Evolutionary conservation across 64 coral and sea anemone species (phyloP).

Genomic region (Stichodactyla mertensii): DNA sequence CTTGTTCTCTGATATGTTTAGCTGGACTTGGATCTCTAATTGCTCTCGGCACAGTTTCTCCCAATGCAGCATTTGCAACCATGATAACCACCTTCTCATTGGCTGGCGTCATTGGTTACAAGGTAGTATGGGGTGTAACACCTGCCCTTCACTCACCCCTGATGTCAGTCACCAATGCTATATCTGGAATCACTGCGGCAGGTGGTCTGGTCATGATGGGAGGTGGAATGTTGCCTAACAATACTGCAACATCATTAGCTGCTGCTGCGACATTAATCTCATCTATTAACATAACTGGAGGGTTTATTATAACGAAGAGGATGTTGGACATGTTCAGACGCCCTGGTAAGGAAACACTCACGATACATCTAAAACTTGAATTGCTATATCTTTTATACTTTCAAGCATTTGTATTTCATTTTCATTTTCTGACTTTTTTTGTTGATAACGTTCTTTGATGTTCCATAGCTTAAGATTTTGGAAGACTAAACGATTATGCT

Average conservation of each 20-base stretch:
- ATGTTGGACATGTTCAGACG: slow-evolving; percentile 99
- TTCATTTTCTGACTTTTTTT: no score
- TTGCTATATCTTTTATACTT: no score
- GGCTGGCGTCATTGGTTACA: slow-evolving; percentile 97
- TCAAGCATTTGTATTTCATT: no score
- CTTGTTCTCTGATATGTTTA: not conserved
- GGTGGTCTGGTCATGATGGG: slow-evolving; percentile 99
- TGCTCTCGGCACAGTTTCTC: slow-evolving; percentile 64
- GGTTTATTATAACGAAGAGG: slow-evolving; percentile 99
- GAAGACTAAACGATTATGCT: no score
- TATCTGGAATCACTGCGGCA: slow-evolving; percentile 96
- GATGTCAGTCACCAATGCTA: slow-evolving; percentile 98
- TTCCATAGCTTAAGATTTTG: no score
- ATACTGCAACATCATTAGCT: slow-evolving; percentile 74
- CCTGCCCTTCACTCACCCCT: slow-evolving; percentile 96
- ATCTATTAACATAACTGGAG: slow-evolving; percentile 97
- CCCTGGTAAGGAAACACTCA: slow-evolving; percentile 40
- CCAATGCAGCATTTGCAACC: slow-evolving; percentile 92
- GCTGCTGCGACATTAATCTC: slow-evolving; percentile 85
- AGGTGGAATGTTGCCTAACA: slow-evolving; percentile 63
- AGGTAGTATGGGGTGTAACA: slow-evolving; percentile 97
- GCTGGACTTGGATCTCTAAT: slow-evolving; percentile 81
- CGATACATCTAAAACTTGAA: no score
- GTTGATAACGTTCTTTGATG: no score
- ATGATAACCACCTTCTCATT: slow-evolving; percentile 99